Evolutionary conservation across 2,797 vertebrate genomes (phyloP), one percentile per base, ranked within the genome.

Genomic region (Poeciliopsis presidionis): DNA sequence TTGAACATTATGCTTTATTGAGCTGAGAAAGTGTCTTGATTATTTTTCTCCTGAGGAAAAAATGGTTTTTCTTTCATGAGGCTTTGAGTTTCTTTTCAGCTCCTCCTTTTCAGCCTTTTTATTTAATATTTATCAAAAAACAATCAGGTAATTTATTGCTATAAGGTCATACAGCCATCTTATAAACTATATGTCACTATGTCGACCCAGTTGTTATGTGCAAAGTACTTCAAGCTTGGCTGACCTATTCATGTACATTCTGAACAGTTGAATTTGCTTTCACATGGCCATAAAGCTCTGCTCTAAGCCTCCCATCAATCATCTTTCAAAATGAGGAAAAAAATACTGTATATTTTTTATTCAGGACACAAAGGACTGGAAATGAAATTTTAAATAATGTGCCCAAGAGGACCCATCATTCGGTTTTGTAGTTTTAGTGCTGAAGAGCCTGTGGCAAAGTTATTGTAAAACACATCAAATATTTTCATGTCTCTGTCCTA

Each of bases 401-500:
- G 73, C 80, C 90, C 83, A 79, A 81, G 80, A 90, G 84, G 89
- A 88, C 83, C 87, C 14, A 57, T 91, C 89, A 87, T 84, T 49
- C 61, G 53, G 41, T 74, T 73, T 20, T 84, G 84, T 77, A 74
- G 83, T 81, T 90, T 91, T 86, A 88, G 73, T 36, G 79, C 72
- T 73, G n/a, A 57, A 80, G 80, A 78, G 90, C 88, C 87, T 79
- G 65, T 43, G 89, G 88, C 87, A 87, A 87, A 90, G 88, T 91
- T 90, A 88, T 88, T 81, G 83, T 87, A 86, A 86, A 89, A 78
- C 73, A 82, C 77, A 90, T 92, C 88, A 91, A 82, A 89, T 39
- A 72, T 84, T n/a, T 92, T 92, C 87, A 92, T 85, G 80, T 82
- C 79, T 84, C 85, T 59, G 89, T 88, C 89, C 90, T 90, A n/a